A percentile compares a stretch with the other conserved stretches of the same genome.
Conservation (phyloP, 2,888 invertebrate species). For the Erebia palarica region DNA sequence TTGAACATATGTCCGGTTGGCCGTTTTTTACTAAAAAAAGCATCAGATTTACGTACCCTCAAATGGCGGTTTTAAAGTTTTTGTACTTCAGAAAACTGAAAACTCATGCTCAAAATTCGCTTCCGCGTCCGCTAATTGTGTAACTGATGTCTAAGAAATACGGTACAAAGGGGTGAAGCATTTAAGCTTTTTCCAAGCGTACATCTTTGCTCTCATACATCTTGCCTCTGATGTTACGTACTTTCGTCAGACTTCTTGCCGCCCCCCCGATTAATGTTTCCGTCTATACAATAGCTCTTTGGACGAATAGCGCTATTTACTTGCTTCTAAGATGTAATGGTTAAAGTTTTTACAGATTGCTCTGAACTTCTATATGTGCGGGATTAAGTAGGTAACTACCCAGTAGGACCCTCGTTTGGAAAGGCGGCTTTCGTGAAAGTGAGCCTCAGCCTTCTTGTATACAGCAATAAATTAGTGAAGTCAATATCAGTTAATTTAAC, state of each 20-base stretch:
- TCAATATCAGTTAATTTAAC: no score
- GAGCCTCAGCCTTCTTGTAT: no score
- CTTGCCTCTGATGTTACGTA: slow-evolving; percentile 26
- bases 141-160: slow-evolving; percentile 38
- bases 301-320: background rate
- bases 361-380: no score
- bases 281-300: slow-evolving; percentile 1
- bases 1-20: no score
- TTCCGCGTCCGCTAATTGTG: slow-evolving; percentile 27
- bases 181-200: slow-evolving; percentile 37
- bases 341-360: background rate
- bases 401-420: no score
- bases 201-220: slow-evolving; percentile 19
- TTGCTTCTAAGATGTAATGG: background rate
- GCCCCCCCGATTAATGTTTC: slow-evolving; percentile 11
- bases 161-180: slow-evolving; percentile 42
- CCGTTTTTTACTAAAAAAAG: no score
- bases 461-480: no score
- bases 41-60: no score
- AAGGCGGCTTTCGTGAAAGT: no score
- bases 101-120: background rate
- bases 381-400: no score
- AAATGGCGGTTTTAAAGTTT: no score
- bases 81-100: no score
- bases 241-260: slow-evolving; percentile 32